Base-by-base conservation (phyloP, 2,888 invertebrate species). In the Tineola bisselliella region DNA sequence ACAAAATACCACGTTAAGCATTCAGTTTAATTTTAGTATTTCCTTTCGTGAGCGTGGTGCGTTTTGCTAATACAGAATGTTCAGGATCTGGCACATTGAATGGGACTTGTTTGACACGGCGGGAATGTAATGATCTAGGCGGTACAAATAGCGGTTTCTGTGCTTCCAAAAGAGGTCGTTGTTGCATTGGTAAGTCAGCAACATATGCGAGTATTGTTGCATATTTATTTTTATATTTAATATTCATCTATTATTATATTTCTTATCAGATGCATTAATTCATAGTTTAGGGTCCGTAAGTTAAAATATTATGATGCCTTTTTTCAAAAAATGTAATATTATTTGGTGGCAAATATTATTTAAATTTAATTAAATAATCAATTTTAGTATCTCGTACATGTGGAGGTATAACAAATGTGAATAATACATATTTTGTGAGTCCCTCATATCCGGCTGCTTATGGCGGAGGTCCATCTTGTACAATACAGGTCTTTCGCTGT, bases 401-500 rank as follows among this genome's bases (percentile, higher is more conserved):
- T 67, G 94, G 94, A 1, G 78, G 87, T 0, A 88, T 90, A 0
- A 91, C 93, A 0, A 88, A 89, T 59, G 89, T 91, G 59, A 95
- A 96, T 74, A 94, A 94, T 69, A 95, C 95, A 0, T 95, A 95
- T 73, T 96, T 95, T 76, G 90, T 90, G 11, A 96, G 93, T 72
- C 91, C 91, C 0, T 90, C 90, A 1, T 95, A 92, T 78, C 95
- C 95, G 0, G 87, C 89, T 0, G 89, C 92, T 0, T 92, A 90
- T 70, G 78, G 89, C 0, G 93, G 92, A 0, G 92, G 92, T 0
- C 88, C 89, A 30, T 87, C 90, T 1, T 96, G 95, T 72, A 88
- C 89, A 2, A 89, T 95, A 67, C 90, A 91, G 10, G 89, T 96
- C 1, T 88, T 89, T 66, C 90, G 92, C 59, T 91, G 92, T 69